Conservation (phyloP, 2,797 vertebrate genomes). For the Karalla daura region DNA sequence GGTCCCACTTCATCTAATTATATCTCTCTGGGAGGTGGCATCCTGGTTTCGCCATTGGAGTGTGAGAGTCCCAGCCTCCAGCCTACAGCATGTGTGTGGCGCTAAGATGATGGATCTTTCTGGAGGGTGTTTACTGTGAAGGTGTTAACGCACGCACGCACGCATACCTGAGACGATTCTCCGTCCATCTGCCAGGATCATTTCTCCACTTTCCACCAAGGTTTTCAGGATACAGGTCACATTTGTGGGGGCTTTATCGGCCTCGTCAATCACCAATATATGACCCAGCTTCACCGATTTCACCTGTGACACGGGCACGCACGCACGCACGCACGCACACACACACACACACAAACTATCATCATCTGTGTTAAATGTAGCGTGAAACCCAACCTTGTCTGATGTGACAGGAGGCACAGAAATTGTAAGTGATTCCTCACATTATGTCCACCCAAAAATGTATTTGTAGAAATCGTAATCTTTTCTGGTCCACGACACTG, state of each 20-base stretch:
- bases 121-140: constrained; percentile 41
- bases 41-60: too few species aligned
- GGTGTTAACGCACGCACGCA: background rate
- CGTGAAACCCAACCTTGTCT: background rate
- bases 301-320: constrained; percentile 82
- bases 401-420: too few species aligned
- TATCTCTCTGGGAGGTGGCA: too few species aligned
- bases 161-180: constrained; percentile 89
- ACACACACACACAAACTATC: too few species aligned
- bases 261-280: constrained; percentile 95
- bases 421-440: too few species aligned
- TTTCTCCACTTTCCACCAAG: constrained; percentile 96
- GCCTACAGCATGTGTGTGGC: too few species aligned
- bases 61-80: too few species aligned
- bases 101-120: too few species aligned
- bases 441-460: too few species aligned
- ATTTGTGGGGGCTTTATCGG: constrained; percentile 98
- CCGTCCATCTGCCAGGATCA: constrained; percentile 96
- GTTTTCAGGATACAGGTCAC: constrained; percentile 98
- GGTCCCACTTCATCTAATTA: background rate
- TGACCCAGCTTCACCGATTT: constrained; percentile 94
- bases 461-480: too few species aligned
- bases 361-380: background rate
- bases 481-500: too few species aligned
- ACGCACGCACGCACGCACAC: background rate